Conservation (phyloP, 2,113 vertebrate species). For the Cyphomyrus discorhynchus region DNA sequence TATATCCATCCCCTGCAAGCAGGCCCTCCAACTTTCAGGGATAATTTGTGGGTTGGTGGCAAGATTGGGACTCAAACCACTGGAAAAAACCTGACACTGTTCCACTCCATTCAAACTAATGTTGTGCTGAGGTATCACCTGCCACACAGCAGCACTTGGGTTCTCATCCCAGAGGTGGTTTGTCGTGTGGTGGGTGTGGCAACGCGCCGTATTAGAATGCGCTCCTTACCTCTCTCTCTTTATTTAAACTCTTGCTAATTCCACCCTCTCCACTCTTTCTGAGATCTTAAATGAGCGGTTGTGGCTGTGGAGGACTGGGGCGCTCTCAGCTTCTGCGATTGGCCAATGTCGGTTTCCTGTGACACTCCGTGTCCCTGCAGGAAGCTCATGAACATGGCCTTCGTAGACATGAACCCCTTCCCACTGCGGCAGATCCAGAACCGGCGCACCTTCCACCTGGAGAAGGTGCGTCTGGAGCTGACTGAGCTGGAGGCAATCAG, state of each 20-base stretch:
- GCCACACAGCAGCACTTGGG: no score
- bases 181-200: no score
- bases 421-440: constrained; percentile 91
- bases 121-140: no score
- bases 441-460: constrained; percentile 82
- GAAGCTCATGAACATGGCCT: constrained; percentile 84
- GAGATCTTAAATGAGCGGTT: background rate
- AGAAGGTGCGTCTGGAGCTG: constrained; percentile 90
- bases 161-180: no score
- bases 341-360: background rate
- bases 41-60: no score
- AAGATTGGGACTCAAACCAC: no score
- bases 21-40: no score
- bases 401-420: constrained; percentile 94
- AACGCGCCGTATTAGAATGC: no score
- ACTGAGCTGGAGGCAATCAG: constrained; percentile 90
- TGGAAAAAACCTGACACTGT: no score
- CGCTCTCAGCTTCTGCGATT: background rate
- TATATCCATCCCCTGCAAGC: no score
- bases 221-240: background rate
- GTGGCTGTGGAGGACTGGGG: background rate
- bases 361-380: constrained; percentile 44
- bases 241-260: background rate
- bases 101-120: no score
- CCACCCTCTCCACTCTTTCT: background rate